A percentile compares a stretch with the other conserved stretches of the same genome.
Conservation (phyloP, 2,888 invertebrate genomes). For the Eurytoma californica region DNA sequence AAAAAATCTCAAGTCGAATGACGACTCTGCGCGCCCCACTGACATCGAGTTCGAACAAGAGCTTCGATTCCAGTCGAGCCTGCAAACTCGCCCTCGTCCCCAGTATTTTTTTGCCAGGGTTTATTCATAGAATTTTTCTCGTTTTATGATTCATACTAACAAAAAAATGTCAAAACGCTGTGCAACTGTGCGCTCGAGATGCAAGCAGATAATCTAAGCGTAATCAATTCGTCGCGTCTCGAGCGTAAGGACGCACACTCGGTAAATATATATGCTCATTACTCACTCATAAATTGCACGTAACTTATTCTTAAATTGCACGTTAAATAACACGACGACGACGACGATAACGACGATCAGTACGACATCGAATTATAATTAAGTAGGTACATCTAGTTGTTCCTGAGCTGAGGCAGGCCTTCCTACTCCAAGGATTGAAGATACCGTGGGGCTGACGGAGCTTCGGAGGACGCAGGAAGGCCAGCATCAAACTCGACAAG, state of each 20-base stretch:
- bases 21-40: no score
- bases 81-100: no score
- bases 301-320: conserved; percentile 54
- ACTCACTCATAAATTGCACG: conserved; percentile 51
- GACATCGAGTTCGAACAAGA: no score
- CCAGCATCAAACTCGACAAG: conserved; percentile 13
- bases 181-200: background rate
- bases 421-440: background rate
- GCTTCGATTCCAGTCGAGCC: no score
- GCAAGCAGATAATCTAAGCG: conserved; percentile 4
- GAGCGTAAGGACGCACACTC: conserved; percentile 33
- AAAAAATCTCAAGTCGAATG: no score
- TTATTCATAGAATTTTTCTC: background rate
- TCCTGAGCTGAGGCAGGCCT: conserved; percentile 9
- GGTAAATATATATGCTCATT: conserved; percentile 35
- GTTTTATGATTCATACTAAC: conserved; percentile 27
- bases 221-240: conserved; percentile 29
- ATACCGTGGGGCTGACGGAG: background rate
- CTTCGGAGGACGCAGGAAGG: conserved; percentile 13
- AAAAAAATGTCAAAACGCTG: conserved; percentile 1
- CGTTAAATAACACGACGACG: conserved; percentile 56
- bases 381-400: conserved; percentile 49
- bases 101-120: no score
- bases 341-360: conserved; percentile 47
- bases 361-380: conserved; percentile 57